phyloP scores from a whole-genome alignment of 1,140 invertebrate species.

The Rhynchophorus ferrugineus region DNA sequence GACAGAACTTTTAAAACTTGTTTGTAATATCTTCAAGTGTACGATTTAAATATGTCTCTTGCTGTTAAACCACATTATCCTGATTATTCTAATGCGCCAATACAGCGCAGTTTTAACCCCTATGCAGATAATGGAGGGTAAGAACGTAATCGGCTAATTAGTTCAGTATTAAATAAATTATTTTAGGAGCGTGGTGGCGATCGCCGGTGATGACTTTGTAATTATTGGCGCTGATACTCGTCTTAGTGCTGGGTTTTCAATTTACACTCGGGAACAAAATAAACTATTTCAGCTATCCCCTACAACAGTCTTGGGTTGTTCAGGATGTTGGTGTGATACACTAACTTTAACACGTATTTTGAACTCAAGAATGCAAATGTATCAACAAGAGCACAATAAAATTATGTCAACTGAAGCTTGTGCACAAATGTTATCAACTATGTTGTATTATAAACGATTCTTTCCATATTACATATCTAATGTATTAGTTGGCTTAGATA shows the following conservation, averaged over 20 bases:
- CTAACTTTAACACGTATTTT: conserved; percentile 83
- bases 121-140: conserved; percentile 73
- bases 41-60: conserved; percentile 3
- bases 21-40: too few relatives aligned
- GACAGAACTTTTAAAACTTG: too few relatives aligned
- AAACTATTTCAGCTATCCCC: conserved; percentile 76
- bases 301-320: conserved; percentile 77
- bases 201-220: conserved; percentile 66
- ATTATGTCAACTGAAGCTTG: conserved; percentile 86
- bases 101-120: conserved; percentile 59
- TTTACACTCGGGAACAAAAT: conserved; percentile 80
- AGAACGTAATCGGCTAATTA: conserved; percentile 26
- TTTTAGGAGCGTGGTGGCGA: conserved; percentile 75
- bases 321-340: conserved; percentile 98
- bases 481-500: conserved; percentile 83
- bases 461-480: conserved; percentile 98
- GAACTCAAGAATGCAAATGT: conserved; percentile 86
- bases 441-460: conserved; percentile 94
- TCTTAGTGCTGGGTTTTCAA: conserved; percentile 83
- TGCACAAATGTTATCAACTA: conserved; percentile 91
- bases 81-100: conserved; percentile 53
- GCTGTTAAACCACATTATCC: conserved; percentile 43
- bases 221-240: conserved; percentile 83
- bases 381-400: conserved; percentile 91
- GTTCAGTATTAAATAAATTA: conserved; percentile 11